These are phyloP conservation scores for Drosophila mojavensis DNA, from an alignment of 1,140 invertebrate species.

Conservation along the genomic window DNA sequence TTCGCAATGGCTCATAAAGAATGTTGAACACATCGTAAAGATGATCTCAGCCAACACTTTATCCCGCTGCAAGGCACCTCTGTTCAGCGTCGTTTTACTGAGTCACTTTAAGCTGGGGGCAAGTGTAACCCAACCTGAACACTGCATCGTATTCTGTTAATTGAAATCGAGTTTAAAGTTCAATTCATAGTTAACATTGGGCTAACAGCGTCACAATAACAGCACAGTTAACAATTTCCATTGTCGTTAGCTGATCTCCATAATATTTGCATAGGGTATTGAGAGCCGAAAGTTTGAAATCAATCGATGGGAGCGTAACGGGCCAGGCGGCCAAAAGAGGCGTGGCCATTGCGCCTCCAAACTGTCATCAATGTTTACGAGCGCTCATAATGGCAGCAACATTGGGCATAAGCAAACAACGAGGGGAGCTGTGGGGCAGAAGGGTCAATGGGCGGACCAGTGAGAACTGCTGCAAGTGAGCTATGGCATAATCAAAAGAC, in stretches of 20 bases:
- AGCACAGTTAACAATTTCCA: constrained; percentile 13
- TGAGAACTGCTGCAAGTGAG: constrained; percentile 42
- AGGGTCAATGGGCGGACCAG: background rate
- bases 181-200: background rate
- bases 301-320: constrained; percentile 53
- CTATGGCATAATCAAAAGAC: constrained; percentile 74
- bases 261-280: constrained; percentile 13
- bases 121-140: no score
- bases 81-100: no score
- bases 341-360: constrained; percentile 24
- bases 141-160: no score
- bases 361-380: constrained; percentile 83
- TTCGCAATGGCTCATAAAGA: no score
- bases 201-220: constrained; percentile 4
- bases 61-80: no score
- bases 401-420: constrained; percentile 17
- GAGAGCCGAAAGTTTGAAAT: constrained; percentile 38
- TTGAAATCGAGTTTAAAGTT: no score
- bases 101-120: no score
- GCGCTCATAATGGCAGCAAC: constrained; percentile 70
- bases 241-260: background rate
- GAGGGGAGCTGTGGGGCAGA: background rate
- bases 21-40: no score
- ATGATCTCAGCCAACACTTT: no score
- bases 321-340: background rate